Percentiles rank a stretch among this genome's conserved stretches.
Evolutionary conservation across 2,113 vertebrate species (phyloP).

Genomic region (Hippoglossus stenolepis): DNA sequence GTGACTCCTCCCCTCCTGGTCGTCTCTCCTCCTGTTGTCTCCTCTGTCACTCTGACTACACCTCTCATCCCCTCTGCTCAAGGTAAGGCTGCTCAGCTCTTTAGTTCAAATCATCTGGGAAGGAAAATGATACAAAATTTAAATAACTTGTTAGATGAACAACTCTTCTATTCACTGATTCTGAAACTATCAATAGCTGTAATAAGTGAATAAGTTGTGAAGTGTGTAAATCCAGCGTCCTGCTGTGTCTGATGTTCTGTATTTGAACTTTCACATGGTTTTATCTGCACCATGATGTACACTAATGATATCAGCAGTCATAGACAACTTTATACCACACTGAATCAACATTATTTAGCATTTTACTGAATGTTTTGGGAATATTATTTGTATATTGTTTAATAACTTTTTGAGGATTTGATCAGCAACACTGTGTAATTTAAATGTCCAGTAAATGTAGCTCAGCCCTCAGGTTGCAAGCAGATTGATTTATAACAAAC

Average conservation of each 20-base stretch:
- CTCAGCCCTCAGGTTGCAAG: too few species aligned
- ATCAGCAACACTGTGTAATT: too few species aligned
- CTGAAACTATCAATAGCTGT: not conserved
- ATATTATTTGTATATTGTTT: too few species aligned
- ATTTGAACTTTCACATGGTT: not conserved
- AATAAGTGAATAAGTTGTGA: not conserved
- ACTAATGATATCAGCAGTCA: not conserved
- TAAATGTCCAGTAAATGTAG: too few species aligned
- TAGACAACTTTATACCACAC: not conserved
- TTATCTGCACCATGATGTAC: too few species aligned
- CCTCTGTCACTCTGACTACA: slow-evolving; percentile 34
- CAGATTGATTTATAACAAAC: too few species aligned
- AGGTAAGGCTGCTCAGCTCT: slow-evolving; percentile 73
- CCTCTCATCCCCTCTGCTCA: slow-evolving; percentile 47
- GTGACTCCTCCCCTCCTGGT: slow-evolving; percentile 64
- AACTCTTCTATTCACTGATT: not conserved
- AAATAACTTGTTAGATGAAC: not conserved
- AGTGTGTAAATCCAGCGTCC: not conserved
- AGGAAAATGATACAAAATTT: not conserved
- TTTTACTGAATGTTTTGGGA: too few species aligned
- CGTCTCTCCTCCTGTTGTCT: slow-evolving; percentile 39
- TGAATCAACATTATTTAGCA: not conserved
- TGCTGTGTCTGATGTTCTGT: not conserved
- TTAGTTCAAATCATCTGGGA: not conserved
- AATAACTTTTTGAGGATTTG: too few species aligned